Evolutionary conservation across 1,140 invertebrate species (phyloP).

Genomic region (Probaryconus sp.): DNA sequence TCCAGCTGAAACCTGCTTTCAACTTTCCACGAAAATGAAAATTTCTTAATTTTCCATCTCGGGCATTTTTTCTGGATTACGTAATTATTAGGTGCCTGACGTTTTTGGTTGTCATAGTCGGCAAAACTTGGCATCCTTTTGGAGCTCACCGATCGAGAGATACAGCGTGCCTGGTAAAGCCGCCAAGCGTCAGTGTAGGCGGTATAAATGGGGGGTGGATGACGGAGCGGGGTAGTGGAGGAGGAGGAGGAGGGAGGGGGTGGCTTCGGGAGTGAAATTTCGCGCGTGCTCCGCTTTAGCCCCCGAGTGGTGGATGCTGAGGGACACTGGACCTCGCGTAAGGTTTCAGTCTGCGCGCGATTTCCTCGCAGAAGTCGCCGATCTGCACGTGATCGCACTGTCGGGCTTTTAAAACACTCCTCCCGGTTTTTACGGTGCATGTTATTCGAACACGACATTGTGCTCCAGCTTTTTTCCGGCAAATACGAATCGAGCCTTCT

Average conservation of each 20-base stretch:
- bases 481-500: conserved; percentile 15
- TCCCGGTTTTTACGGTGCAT: conserved; percentile 33
- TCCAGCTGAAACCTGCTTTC: no score
- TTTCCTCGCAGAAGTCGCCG: conserved; percentile 55
- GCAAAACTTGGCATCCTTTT: conserved; percentile 27
- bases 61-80: conserved; percentile 5
- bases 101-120: conserved; percentile 5
- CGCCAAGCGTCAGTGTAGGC: conserved; percentile 47
- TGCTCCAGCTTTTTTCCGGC: conserved; percentile 5
- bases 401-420: conserved; percentile 20
- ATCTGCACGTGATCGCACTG: conserved; percentile 37
- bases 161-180: conserved; percentile 38
- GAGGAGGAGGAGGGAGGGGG: conserved; percentile 46
- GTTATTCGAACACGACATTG: conserved; percentile 24
- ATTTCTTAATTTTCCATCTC: background rate
- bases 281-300: conserved; percentile 63
- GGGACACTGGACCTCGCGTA: conserved; percentile 56
- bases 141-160: conserved; percentile 27
- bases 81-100: conserved; percentile 13
- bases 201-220: conserved; percentile 58
- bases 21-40: no score
- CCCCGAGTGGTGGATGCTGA: conserved; percentile 58
- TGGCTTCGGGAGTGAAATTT: conserved; percentile 61
- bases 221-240: conserved; percentile 44
- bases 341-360: conserved; percentile 63